Base-by-base conservation (phyloP, 2,888 invertebrate genomes). In the Myopa tessellatipennis region DNA sequence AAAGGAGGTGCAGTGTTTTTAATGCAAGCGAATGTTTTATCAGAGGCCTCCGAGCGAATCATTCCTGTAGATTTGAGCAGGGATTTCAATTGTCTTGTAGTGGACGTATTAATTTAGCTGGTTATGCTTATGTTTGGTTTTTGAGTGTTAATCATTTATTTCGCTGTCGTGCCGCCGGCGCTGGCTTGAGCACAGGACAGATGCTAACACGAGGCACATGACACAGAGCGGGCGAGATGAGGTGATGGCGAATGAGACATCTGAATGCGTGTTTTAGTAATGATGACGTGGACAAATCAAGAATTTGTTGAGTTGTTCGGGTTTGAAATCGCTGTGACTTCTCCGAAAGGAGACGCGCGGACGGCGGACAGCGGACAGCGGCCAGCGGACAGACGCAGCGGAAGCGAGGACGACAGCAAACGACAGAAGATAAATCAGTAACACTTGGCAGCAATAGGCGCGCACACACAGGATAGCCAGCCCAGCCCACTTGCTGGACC, bases 131-230 rank as follows among this genome's bases (percentile, higher is more conserved):
- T 34, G 67, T 58, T 74, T 1, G n/a, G 18, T 60, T 72, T 14
- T 76, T 71, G 38, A 36, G 58, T 81, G 82, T 82, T 82, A 85
- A 85, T 85, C 85, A 85, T 85, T 85, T 84, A 85, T 84, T 81
- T 82, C 83, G 83, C 85, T 86, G 86, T 86, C 85, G 85, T 82
- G 80, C 80, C 78, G 77, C 77, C 63, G 55, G 61, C 67, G 72
- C 63, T 77, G 80, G 82, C 82, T 80, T 83, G 65, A 71, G n/a
- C n/a, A 16, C 58, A 16, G 5, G n/a, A 58, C 58, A n/a, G 61
- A 4, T 18, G 61, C 61, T n/a, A 7, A 26, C n/a, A 4, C 4
- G 4, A 55, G 14, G 50, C 10, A 55, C 55, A n/a, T 4, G 55
- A 67, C 45, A 63, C 69, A 14, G 58, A 55, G 38, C 16, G 34